Evolutionary conservation across 2,797 vertebrate genomes (phyloP).

Genomic region (Morelia viridis): DNA sequence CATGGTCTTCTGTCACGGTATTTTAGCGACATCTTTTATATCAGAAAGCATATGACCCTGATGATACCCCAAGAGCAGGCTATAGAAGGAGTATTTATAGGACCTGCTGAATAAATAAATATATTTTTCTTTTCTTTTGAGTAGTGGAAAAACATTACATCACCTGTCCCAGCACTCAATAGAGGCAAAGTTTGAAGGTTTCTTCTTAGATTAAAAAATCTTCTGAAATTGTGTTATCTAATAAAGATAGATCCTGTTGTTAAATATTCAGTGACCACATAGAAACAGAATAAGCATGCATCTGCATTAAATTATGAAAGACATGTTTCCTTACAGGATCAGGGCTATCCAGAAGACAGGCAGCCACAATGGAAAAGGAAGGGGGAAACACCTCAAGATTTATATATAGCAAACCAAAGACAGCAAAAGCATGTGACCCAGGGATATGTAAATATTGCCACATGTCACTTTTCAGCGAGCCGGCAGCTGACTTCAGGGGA

Average conservation of each 20-base stretch:
- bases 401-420: slow-evolving; percentile 33
- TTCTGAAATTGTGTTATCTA: slow-evolving; percentile 6
- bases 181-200: neutral
- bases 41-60: neutral
- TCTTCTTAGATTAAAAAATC: neutral
- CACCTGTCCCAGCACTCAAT: neutral
- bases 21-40: neutral
- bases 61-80: neutral
- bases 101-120: neutral
- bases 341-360: slow-evolving; percentile 24
- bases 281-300: slow-evolving; percentile 9
- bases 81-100: neutral
- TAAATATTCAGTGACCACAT: slow-evolving; percentile 20
- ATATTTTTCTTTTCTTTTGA: slow-evolving; percentile 3
- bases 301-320: slow-evolving; percentile 31
- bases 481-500: slow-evolving; percentile 34
- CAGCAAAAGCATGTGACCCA: slow-evolving; percentile 20
- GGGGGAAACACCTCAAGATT: slow-evolving; percentile 11
- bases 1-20: neutral
- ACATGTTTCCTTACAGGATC: neutral
- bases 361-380: neutral
- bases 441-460: slow-evolving; percentile 57
- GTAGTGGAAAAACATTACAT: neutral
- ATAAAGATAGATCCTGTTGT: slow-evolving; percentile 7
- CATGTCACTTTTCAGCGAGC: slow-evolving; percentile 47